Evolutionary conservation across 2,888 invertebrate species (phyloP).

Genomic region (Diabrotica balteata): DNA sequence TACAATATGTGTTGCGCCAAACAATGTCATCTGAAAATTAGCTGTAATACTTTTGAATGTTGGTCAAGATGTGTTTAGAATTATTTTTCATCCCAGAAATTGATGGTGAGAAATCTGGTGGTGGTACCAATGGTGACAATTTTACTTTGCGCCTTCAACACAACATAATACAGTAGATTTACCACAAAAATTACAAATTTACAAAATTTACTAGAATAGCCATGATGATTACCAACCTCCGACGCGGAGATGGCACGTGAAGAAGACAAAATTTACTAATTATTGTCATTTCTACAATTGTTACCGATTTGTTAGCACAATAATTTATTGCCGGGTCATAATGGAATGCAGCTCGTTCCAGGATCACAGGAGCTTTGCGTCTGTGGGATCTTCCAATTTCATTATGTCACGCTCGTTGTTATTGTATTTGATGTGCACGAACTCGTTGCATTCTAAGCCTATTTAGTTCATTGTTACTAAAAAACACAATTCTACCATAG

Average conservation of each 20-base stretch:
- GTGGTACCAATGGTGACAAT: background rate
- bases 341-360: background rate
- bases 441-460: background rate
- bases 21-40: too few species aligned
- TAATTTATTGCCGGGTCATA: background rate
- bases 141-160: background rate
- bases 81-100: too few species aligned
- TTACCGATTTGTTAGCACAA: background rate
- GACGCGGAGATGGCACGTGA: too few species aligned
- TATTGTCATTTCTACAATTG: background rate
- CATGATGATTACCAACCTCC: too few species aligned
- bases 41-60: too few species aligned
- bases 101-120: background rate
- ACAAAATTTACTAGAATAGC: too few species aligned
- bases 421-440: background rate
- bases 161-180: background rate
- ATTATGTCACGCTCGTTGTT: background rate
- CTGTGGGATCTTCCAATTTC: background rate
- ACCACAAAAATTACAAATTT: too few species aligned
- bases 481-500: background rate
- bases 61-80: too few species aligned
- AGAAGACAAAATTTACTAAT: too few species aligned
- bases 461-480: background rate
- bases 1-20: too few species aligned
- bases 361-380: background rate